phyloP scores from a whole-genome alignment of 2,797 vertebrate species.

The Tympanoctomys barrerae region DNA sequence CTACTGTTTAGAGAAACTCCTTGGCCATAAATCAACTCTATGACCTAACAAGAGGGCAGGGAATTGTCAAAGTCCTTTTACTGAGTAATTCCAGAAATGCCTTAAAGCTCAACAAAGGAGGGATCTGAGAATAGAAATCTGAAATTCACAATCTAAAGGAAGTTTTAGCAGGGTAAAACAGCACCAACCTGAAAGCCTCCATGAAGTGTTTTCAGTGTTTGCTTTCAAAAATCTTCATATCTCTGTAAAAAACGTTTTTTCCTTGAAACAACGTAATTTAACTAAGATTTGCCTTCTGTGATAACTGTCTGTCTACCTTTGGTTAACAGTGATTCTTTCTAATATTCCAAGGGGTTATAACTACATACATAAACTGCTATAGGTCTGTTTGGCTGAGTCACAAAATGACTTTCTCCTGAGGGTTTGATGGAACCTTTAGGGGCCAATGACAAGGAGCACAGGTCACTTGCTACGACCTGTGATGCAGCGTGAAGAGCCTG shows the following conservation, averaged over 20 bases:
- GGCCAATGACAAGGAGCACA: conserved; percentile 85
- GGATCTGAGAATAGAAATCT: conserved; percentile 67
- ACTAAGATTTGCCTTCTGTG: conserved; percentile 79
- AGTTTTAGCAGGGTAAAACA: conserved; percentile 81
- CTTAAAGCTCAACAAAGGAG: conserved; percentile 72
- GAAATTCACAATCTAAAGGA: conserved; percentile 85
- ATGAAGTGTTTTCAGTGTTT: conserved; percentile 30
- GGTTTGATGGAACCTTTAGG: conserved; percentile 86
- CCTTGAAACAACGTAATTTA: conserved; percentile 74
- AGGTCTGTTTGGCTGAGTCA: conserved; percentile 92
- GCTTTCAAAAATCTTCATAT: conserved; percentile 67
- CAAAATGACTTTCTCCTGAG: conserved; percentile 85
- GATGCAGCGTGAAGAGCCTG: conserved; percentile 81
- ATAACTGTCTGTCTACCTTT: conserved; percentile 87
- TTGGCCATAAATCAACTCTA: conserved; percentile 76
- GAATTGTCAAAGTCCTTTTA: conserved; percentile 73
- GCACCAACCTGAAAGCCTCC: conserved; percentile 76
- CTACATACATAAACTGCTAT: conserved; percentile 95
- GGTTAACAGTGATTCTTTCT: conserved; percentile 85
- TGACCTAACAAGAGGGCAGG: conserved; percentile 67
- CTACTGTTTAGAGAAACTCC: conserved; percentile 76
- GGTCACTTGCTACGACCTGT: conserved; percentile 91
- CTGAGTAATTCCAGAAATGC: conserved; percentile 82
- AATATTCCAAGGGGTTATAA: conserved; percentile 84
- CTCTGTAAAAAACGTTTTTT: conserved; percentile 70